Percentiles rank a stretch among this genome's conserved stretches.
phyloP scores from a whole-genome alignment of 2,797 vertebrate species.

The Glyptemys insculpta region DNA sequence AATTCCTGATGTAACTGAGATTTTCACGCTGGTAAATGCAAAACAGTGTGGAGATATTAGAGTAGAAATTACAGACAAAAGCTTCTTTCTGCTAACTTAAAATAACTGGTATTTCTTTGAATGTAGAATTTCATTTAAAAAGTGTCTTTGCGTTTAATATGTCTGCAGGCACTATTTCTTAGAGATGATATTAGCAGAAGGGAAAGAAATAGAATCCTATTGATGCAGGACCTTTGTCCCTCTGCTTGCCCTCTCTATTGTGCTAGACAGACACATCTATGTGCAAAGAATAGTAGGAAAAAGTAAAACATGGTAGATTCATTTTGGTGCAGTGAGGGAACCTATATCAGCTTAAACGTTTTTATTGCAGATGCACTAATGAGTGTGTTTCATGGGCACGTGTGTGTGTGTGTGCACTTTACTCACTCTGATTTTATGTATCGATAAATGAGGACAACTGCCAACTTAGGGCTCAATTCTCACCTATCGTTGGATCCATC shows the following conservation, averaged over 20 bases:
- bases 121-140: neutral
- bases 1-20: constrained; percentile 3
- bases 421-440: neutral
- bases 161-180: neutral
- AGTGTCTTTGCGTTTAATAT: neutral
- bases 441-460: neutral
- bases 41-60: neutral
- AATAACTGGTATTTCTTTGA: neutral
- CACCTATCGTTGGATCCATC: neutral
- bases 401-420: rapidly evolving
- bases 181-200: constrained; percentile 64
- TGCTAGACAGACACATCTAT: neutral
- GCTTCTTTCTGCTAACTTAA: constrained; percentile 12
- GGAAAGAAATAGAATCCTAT: neutral
- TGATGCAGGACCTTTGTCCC: neutral
- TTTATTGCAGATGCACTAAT: neutral
- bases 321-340: neutral
- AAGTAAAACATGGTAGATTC: neutral
- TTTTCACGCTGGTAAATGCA: neutral
- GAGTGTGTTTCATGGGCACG: neutral
- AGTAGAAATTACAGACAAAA: neutral
- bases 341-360: neutral
- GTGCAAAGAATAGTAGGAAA: neutral
- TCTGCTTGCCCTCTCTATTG: neutral
- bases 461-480: rapidly evolving